These are phyloP conservation scores for Pegea sp. DNA, from an alignment of 23 tunicate species.

Conservation along the genomic window DNA sequence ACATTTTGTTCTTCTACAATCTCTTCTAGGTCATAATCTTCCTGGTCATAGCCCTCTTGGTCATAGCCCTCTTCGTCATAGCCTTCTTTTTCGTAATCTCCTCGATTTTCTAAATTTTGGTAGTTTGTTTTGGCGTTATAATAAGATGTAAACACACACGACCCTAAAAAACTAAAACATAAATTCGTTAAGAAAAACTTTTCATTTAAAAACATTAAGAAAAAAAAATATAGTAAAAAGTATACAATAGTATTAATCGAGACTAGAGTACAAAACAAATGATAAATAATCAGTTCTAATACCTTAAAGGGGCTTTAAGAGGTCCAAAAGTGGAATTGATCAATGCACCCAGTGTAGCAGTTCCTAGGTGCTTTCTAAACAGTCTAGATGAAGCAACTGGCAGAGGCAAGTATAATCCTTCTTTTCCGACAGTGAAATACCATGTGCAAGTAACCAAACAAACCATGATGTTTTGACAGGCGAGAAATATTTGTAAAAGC, in stretches of 20 bases:
- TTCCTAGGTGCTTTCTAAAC: conserved; percentile 47
- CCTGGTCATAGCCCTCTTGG: background rate
- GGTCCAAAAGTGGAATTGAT: conserved; percentile 40
- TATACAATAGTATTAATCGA: too few relatives aligned
- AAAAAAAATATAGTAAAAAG: too few relatives aligned
- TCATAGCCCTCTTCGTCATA: conserved; percentile 1
- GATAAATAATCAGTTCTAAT: too few relatives aligned
- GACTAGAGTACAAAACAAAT: too few relatives aligned
- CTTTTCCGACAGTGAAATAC: conserved; percentile 40
- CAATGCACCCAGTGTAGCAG: conserved; percentile 47
- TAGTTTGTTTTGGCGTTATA: background rate
- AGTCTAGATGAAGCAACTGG: conserved; percentile 42
- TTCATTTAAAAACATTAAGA: too few relatives aligned
- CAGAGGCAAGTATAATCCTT: conserved; percentile 45
- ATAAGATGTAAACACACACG: too few relatives aligned
- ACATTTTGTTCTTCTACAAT: too few relatives aligned
- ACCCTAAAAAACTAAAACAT: too few relatives aligned
- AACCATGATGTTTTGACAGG: conserved; percentile 43
- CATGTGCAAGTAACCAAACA: conserved; percentile 29
- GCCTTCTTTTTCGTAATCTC: background rate
- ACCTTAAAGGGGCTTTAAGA: conserved; percentile 71
- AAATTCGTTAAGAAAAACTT: too few relatives aligned
- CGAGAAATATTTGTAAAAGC: conserved; percentile 33
- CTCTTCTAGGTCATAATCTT: conserved; percentile 3
- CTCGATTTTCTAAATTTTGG: background rate